A percentile compares a stretch with the other conserved stretches of the same genome.
phyloP scores from a whole-genome alignment of 2,113 vertebrate genomes.

The Barnardius zonarius region DNA sequence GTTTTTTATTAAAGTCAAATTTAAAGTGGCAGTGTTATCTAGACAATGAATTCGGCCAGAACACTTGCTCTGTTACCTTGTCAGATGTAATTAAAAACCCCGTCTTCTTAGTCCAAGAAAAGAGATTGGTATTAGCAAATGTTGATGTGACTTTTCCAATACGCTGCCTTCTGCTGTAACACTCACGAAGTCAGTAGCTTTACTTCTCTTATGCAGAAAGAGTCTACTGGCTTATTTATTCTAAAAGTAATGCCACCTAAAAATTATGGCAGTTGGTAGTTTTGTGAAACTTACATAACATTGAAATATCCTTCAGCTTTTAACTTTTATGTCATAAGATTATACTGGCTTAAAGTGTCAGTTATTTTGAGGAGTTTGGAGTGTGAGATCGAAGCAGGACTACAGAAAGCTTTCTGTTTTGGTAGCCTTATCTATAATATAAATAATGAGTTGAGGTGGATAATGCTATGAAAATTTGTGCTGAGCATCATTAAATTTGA shows the following conservation, averaged over 20 bases:
- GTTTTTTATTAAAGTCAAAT: not conserved
- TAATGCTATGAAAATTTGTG: not conserved
- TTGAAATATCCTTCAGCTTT: rapidly evolving
- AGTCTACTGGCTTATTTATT: not conserved
- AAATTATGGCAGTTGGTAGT: not conserved
- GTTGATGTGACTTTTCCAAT: not conserved
- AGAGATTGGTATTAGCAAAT: not conserved
- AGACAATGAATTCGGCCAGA: not conserved
- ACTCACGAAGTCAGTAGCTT: not conserved
- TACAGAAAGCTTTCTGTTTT: not conserved
- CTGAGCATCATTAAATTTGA: not conserved
- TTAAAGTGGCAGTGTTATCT: not conserved
- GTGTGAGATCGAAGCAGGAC: not conserved
- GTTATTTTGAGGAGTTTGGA: not conserved
- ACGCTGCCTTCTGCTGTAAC: not conserved
- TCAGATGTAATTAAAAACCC: not conserved
- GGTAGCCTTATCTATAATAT: not conserved
- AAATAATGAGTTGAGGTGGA: not conserved
- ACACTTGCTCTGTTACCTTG: not conserved
- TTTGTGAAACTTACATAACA: not conserved
- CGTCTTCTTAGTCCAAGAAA: not conserved
- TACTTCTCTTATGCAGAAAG: not conserved
- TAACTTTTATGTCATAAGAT: not conserved
- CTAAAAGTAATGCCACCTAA: not conserved
- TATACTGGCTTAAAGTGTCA: not conserved